Evolutionary conservation across 2,888 invertebrate genomes (phyloP), one percentile per base, ranked within the genome.

Genomic region (Limnephilus auricula): DNA sequence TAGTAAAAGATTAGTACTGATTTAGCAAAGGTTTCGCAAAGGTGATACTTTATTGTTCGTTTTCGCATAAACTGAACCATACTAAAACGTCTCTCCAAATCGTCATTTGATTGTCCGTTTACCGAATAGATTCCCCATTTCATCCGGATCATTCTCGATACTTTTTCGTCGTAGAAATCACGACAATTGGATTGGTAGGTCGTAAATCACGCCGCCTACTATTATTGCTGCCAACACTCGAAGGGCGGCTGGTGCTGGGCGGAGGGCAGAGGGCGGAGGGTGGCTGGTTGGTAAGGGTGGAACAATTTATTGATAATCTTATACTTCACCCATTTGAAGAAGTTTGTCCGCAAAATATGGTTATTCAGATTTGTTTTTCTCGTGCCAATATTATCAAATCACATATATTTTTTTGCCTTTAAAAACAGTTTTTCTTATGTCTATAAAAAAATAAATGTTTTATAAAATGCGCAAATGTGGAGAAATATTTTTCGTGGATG

Each of bases 171-270:
- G 34, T 31, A 25, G 78, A 90, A 92, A 92, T 89, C 92, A 90
- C 79, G 82, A 83, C 88, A 82, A 45, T 79, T 37, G 84, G 79
- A 90, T 85, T 84, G 86, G 87, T 65, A 6, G 34, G 80, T 82
- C 80, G 89, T 91, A 91, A 91, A 91, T 91, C 91, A 91, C 32
- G n/a, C 65, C 50, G 82, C 90, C 90, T 90, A 91, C 90, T 91
- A 91, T 90, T 91, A 87, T 87, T 32, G 90, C 89, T 91, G 91
- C 91, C 91, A 91, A 91, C 90, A 87, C 91, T 89, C n/a, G 89
- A 34, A 90, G 79, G 86, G 80, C 40, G 83, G 89, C 2, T 89
- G 89, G 84, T 84, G 89, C n/a, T 25, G 25, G 15, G 34, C 31
- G 32, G 31, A 34, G 34, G 30, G 13, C n/a, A 12, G 79, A 13